Conservation (phyloP, 1,140 invertebrate genomes). For the Aphaenogaster ashmeadi region DNA sequence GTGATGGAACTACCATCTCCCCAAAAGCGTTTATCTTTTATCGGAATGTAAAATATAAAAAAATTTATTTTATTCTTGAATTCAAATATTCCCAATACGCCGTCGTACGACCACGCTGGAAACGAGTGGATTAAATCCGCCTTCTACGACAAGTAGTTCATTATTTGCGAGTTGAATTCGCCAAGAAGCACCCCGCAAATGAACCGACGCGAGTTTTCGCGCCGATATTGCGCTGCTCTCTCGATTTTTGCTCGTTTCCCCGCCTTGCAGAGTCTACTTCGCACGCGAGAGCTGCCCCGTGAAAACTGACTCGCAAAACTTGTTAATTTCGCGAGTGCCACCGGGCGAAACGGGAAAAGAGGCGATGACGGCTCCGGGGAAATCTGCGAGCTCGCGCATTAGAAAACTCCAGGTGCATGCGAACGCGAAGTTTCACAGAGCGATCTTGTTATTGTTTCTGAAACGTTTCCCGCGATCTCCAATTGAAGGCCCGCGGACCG, state of each 20-base stretch:
- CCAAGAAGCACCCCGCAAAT: slow-evolving; percentile 39
- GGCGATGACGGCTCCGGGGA: slow-evolving; percentile 69
- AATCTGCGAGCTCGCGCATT: slow-evolving; percentile 75
- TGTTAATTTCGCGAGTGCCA: slow-evolving; percentile 74
- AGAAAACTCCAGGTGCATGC: slow-evolving; percentile 65
- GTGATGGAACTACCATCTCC: slow-evolving; percentile 1
- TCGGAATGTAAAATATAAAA: slow-evolving; percentile 42
- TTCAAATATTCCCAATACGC: not conserved
- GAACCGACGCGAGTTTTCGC: slow-evolving; percentile 61
- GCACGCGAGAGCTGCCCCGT: slow-evolving; percentile 24
- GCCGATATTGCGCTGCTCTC: slow-evolving; percentile 36
- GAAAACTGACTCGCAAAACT: slow-evolving; percentile 67
- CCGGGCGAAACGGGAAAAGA: slow-evolving; percentile 57
- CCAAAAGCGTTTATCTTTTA: not conserved
- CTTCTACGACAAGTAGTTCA: slow-evolving; percentile 54
- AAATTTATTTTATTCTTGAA: slow-evolving; percentile 1
- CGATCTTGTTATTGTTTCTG: slow-evolving; percentile 58
- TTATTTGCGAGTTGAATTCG: slow-evolving; percentile 34
- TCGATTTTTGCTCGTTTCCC: not conserved
- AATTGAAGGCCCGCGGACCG: not conserved
- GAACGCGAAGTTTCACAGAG: slow-evolving; percentile 48
- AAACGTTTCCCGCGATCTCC: slow-evolving; percentile 31
- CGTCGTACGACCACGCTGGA: not conserved
- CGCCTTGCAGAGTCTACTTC: not conserved
- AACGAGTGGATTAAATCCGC: slow-evolving; percentile 50